Base-by-base conservation (phyloP, 2,797 vertebrate genomes). In the Tapera naevia region DNA sequence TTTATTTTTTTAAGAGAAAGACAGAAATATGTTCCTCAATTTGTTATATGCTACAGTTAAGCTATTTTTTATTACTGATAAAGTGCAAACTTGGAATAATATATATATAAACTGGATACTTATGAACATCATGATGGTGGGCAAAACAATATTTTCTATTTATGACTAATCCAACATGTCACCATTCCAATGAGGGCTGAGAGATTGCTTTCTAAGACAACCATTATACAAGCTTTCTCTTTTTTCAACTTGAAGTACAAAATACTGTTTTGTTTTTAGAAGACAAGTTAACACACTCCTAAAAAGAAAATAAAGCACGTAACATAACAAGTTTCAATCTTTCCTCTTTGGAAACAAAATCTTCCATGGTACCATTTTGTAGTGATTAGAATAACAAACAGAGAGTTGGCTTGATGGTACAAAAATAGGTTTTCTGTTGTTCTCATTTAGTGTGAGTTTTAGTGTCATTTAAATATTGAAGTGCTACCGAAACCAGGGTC, bases 261-360 rank as follows among this genome's bases (percentile, higher is more conserved):
- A 60, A 65, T 50, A 83, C 12, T 13, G 32, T 33, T 83, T 91
- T 91, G 56, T 90, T 94, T 94, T 92, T 46, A 48, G 80, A 85
- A 79, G 56, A 60, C 27, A 86, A 73, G 30, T 86, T 93, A 94
- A 76, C 43, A 80, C 30, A 80, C 39, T 65, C 57, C 69, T 94
- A 79, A 82, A 93, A 92, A 87, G 72, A 91, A 92, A 93, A 89
- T 82, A 92, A 86, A 97, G 28, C 54, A 37, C n/a, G 65, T 61
- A 58, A 83, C 39, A 86, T 37, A 92, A 92, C 46, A 89, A 81
- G 85, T 15, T 91, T 91, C 86, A 76, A 7, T 74, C 58, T 86
- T 93, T 91, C 69, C 57, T 86, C 61, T 94, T 89, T 70, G 78
- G 83, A 95, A 96, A 94, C 64, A 89, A 86, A 94, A 88, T 80